Percentiles rank a stretch among this genome's conserved stretches.
phyloP scores from a whole-genome alignment of 2,888 invertebrate genomes.

The Cosmorhoe ocellata region DNA sequence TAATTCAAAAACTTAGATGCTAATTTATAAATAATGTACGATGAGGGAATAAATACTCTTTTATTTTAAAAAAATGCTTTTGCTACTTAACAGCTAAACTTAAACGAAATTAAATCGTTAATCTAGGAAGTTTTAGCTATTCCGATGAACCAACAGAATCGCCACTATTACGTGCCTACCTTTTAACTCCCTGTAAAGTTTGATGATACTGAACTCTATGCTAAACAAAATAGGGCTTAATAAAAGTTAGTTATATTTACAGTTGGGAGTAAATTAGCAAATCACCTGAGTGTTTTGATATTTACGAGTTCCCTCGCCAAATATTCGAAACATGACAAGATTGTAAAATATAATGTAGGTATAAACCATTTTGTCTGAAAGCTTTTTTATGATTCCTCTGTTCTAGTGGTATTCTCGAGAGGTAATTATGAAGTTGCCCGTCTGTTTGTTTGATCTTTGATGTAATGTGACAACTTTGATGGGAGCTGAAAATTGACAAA shows the following conservation, averaged over 20 bases:
- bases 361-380: slow-evolving; percentile 29
- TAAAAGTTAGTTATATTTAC: slow-evolving; percentile 28
- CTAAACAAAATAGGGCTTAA: slow-evolving; percentile 4
- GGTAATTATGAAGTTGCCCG: slow-evolving; percentile 22
- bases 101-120: too few relatives aligned
- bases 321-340: slow-evolving; percentile 25
- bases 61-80: too few relatives aligned
- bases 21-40: too few relatives aligned
- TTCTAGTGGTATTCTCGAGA: slow-evolving; percentile 16
- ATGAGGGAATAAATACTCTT: too few relatives aligned
- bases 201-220: slow-evolving; percentile 11
- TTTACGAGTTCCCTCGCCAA: slow-evolving; percentile 37
- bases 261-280: slow-evolving; percentile 55
- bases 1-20: too few relatives aligned
- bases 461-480: slow-evolving; percentile 30
- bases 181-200: slow-evolving; percentile 6
- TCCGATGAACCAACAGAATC: too few relatives aligned
- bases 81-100: too few relatives aligned
- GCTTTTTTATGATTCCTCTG: slow-evolving; percentile 35
- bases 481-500: slow-evolving; percentile 25
- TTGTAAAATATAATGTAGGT: slow-evolving; percentile 23
- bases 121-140: too few relatives aligned
- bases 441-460: slow-evolving; percentile 32
- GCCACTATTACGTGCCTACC: too few relatives aligned
- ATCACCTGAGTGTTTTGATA: slow-evolving; percentile 67